Conservation (phyloP, 2,888 invertebrate genomes). For the Caenorhabditis zanzibari region DNA sequence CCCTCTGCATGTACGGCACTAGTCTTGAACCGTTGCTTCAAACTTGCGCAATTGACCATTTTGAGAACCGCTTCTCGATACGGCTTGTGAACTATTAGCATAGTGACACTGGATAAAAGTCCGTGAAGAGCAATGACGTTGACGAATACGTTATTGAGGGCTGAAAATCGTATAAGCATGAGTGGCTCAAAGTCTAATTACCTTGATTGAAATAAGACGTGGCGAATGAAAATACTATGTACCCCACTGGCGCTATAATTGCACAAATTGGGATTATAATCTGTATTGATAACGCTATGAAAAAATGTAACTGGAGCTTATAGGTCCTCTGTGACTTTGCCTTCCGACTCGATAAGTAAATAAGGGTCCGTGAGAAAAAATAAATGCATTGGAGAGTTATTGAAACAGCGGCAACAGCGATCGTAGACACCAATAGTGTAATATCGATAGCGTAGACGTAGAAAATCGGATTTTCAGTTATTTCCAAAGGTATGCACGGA, state of each 20-base stretch:
- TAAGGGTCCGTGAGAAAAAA: conserved; percentile 10
- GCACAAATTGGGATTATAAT: background rate
- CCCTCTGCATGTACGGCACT: background rate
- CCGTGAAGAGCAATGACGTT: conserved; percentile 39
- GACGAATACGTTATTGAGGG: conserved; percentile 26
- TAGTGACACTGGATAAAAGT: conserved; percentile 13
- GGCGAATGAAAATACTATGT: background rate
- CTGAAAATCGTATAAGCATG: background rate
- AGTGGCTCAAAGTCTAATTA: background rate
- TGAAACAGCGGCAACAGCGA: background rate
- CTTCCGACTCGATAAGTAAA: conserved; percentile 17
- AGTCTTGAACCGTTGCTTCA: background rate
- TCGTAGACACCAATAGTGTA: background rate
- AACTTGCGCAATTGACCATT: background rate
- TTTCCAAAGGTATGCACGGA: conserved; percentile 13
- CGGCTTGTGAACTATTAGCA: conserved; percentile 36
- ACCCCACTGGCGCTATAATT: background rate
- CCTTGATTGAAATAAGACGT: conserved; percentile 13
- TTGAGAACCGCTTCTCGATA: conserved; percentile 14
- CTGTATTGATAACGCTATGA: background rate
- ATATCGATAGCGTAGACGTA: conserved; percentile 28
- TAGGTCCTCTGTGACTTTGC: conserved; percentile 27
- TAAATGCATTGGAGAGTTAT: background rate
- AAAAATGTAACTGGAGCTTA: conserved; percentile 6
- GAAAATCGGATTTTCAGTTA: conserved; percentile 22